Conservation (phyloP, 2,797 vertebrate genomes). For the Enoplosus armatus region DNA sequence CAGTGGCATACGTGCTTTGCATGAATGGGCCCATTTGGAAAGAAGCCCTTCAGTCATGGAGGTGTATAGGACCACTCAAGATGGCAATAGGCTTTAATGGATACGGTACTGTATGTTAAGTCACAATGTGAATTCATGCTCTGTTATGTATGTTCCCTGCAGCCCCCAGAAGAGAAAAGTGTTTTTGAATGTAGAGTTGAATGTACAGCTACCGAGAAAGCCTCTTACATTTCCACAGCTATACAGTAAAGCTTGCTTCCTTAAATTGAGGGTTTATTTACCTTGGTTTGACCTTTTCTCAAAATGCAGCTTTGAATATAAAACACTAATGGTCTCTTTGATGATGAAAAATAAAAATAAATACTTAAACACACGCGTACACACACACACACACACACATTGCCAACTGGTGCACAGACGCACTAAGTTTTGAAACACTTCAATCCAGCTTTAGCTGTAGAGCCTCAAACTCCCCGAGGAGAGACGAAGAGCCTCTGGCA, state of each 20-base stretch:
- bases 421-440: conserved; percentile 50
- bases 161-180: not conserved
- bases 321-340: conserved; percentile 39
- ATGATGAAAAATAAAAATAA: conserved; percentile 34
- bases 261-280: conserved; percentile 33
- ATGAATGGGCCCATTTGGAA: conserved; percentile 17
- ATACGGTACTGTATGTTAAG: not conserved
- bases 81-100: conserved; percentile 24
- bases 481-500: conserved; percentile 57
- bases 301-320: conserved; percentile 33
- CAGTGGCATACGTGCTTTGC: not conserved
- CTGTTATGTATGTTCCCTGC: conserved; percentile 7
- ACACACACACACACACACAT: not conserved
- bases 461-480: conserved; percentile 55
- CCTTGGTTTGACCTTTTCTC: conserved; percentile 34
- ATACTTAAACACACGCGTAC: conserved; percentile 14
- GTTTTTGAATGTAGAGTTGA: conserved; percentile 14
- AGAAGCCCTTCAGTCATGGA: conserved; percentile 1
- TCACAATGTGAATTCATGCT: conserved; percentile 12
- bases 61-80: conserved; percentile 11
- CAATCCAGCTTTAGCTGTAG: conserved; percentile 26
- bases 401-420: conserved; percentile 25
- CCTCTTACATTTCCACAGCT: conserved; percentile 12
- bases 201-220: not conserved
- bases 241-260: not conserved